phyloP scores from a whole-genome alignment of 2,888 invertebrate species.

The Deilephila porcellus region DNA sequence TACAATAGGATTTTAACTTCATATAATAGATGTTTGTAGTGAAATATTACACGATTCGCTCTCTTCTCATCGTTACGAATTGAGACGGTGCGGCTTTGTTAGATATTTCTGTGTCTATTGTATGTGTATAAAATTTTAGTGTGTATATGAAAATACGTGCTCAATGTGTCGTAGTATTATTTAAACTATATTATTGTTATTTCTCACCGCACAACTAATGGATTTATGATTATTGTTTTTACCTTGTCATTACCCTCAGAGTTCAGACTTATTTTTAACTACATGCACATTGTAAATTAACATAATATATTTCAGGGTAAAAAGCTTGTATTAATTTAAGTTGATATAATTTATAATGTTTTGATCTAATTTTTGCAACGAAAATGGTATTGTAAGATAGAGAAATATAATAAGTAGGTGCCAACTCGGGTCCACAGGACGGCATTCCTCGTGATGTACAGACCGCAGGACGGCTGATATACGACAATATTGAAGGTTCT shows the following conservation, averaged over 20 bases:
- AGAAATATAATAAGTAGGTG: neutral
- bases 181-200: constrained; percentile 2
- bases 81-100: neutral
- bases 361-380: neutral
- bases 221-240: constrained; percentile 3
- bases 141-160: constrained; percentile 22
- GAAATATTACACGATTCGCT: neutral
- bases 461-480: constrained; percentile 23
- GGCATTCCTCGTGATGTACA: constrained; percentile 3
- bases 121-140: constrained; percentile 15
- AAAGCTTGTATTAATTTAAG: constrained; percentile 8
- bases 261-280: neutral
- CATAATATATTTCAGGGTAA: neutral
- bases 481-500: constrained; percentile 16
- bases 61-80: constrained; percentile 5
- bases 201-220: constrained; percentile 8
- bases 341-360: neutral
- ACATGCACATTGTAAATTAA: neutral
- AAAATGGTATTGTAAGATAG: neutral
- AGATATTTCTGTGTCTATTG: neutral
- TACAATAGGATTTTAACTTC: neutral
- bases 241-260: neutral
- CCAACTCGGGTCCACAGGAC: constrained; percentile 3
- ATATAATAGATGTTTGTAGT: neutral
- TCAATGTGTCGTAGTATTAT: constrained; percentile 30